Evolutionary conservation across 1,140 invertebrate species (phyloP), one percentile per base, ranked within the genome.

Genomic region (Gyrodactylus salaris): DNA sequence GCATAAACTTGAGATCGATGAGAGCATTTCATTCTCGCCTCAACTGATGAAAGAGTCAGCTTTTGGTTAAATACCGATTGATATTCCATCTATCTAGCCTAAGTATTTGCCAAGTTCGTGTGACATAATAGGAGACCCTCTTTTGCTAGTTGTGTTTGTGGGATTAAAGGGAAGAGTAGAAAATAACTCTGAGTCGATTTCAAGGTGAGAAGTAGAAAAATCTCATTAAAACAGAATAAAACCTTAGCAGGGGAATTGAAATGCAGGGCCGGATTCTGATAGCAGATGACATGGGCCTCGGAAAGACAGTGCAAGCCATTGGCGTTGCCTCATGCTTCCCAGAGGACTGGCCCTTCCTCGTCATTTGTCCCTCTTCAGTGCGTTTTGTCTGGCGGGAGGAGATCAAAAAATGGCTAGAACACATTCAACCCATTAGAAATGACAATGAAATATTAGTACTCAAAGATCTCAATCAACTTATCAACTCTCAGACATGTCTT

Each of bases 261-360:
- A 68, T n/a, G 25, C 69, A 77, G 24, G 84, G 84, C 19, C 76
- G 82, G 26, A 72, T 82, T n/a, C 76, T 85, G 22, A 77, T 85
- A 75, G 89, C 88, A n/a, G 91, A 95, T 84, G 91, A 95, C 79
- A 97, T 97, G 93, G 93, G 93, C 19, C 83, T 96, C n/a, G 93
- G 91, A 1, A 98, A 98, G 84, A 96, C 93, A 0, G 86, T 94
- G 77, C 92, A 97, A 81, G 90, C 91, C 0, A 81, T 98, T 1
- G 91, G 86, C 1, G 86, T 96, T 73, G 89, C 90, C 19, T 84
- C 86, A 79, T 92, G 89, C 79, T 97, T 89, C 78, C 82, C 80
- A 77, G 79, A 85, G 20, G 86, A 91, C 77, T 98, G 92, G 91
- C 93, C 93, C 0, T 77, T 96, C 27, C 82, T 97, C 0, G 87